Evolutionary conservation across 37 sponge, comb jelly and placozoan species (phyloP), one percentile per base, ranked within the genome.

Genomic region (Tethya wilhelma): DNA sequence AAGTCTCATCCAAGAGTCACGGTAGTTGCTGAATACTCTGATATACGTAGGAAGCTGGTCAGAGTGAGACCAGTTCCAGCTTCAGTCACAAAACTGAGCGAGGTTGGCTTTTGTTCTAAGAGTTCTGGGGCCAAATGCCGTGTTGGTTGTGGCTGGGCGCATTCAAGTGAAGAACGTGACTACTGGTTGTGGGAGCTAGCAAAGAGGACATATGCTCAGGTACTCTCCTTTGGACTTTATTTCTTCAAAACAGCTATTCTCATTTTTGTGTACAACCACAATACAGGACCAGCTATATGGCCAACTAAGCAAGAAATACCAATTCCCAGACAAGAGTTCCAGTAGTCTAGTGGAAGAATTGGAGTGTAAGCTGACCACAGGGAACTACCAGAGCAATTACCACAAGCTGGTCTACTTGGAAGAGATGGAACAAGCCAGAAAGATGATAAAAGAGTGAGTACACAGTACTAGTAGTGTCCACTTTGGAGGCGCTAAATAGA

Each of bases 321-420:
- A 26, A 26, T 60, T n/a, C 28, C 63, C 63, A n/a, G 63, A 60
- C 7, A 6, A 60, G 63, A 12, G 22, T 12, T 26, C 53, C 14
- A 14, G 14, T 14, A 49, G 6, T 26, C 6, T 60, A 60, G 7
- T 25, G 7, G 22, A 26, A 8, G 63, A 8, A 8, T 6, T 60
- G 6, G 22, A 6, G 6, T 17, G 22, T 8, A 17, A 6, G 7
- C 63, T 60, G 11, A 8, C 28, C 7, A 8, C 49, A 4, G 49
- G 29, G 45, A 70, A 70, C 49, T 70, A 70, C 28, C 8, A 11
- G 22, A 44, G 49, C 6, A 70, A 70, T 6, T 70, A 30, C 28
- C 71, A 70, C 49, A 40, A 70, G 8, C 71, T 70, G 12, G 49
- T 70, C 23, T 70, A 43, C 49, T 28, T 70, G 71, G 71, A 70